Base-by-base conservation (phyloP, 1,140 invertebrate genomes). In the Phymorhynchus buccinoides region DNA sequence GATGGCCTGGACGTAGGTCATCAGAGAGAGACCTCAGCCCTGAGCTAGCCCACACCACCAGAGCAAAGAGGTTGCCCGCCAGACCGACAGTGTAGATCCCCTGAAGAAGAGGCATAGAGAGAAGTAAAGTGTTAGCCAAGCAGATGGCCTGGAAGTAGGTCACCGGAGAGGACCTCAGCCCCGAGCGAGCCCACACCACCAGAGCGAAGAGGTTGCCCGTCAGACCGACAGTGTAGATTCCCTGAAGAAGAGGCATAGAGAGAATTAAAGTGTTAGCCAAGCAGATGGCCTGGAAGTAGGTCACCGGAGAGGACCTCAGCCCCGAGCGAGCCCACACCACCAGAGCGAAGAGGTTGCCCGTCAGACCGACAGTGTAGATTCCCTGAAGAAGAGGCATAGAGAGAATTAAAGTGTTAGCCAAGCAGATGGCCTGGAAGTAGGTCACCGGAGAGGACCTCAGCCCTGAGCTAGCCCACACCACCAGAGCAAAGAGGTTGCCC, bases 141-240 rank as follows among this genome's bases (percentile, higher is more conserved):
- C 85, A 80, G 75, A 86, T 84, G 39, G 85, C 85, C 56, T 84
- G 83, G 78, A 86, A 86, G 62, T 84, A 86, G 39, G 75, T 83
- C 41, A 86, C 82, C 0, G 85, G 85, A 1, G 85, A 79, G 2
- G 66, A 52, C 32, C 56, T 68, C 35, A 80, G 48, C 16, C 82
- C 52, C 22, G 85, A 77, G 1, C 77, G 81, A 3, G 75, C 66
- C 85, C 85, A 86, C 66, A 86, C 82, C 3, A 84, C 66, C 56
- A 84, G 39, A 32, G 85, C 77, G 42, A 86, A 84, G 6, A 80
- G 37, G 75, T 86, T 86, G 77, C 85, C 85, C 35, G 56, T 3
- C 27, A 86, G 42, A 2, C 85, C 85, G 41, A 86, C 52, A 3
- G 39, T 73, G 77, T 86, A 86, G 42, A 86, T 80, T n/a, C 80